Percentiles rank a stretch among this genome's conserved stretches.
Evolutionary conservation across 2,888 invertebrate species (phyloP).

Genomic region (Fragum fragum): DNA sequence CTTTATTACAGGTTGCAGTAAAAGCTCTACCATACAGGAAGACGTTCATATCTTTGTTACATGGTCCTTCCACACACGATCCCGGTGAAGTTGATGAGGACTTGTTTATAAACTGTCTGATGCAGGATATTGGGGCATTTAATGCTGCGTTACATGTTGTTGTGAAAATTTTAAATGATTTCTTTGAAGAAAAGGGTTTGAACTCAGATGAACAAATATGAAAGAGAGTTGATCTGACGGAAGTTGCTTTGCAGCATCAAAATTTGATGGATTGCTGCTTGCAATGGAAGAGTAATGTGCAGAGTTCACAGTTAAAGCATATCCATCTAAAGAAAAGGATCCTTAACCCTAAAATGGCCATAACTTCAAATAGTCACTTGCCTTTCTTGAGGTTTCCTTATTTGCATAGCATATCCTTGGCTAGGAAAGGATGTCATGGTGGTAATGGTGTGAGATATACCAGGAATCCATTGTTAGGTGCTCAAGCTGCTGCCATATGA

Average conservation of each 20-base stretch:
- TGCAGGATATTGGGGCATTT: constrained; percentile 76
- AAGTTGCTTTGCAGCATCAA: background rate
- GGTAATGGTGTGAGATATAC: too few species aligned
- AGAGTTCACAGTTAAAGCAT: background rate
- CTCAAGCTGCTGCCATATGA: too few species aligned
- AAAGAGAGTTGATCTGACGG: too few species aligned
- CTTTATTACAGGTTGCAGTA: constrained; percentile 79
- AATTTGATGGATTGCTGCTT: background rate
- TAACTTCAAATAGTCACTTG: too few species aligned
- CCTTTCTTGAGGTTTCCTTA: too few species aligned
- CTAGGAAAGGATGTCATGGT: too few species aligned
- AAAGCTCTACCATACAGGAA: constrained; percentile 81
- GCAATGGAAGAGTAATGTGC: background rate
- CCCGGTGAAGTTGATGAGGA: constrained; percentile 45
- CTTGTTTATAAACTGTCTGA: constrained; percentile 68
- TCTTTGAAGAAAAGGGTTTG: constrained; percentile 74
- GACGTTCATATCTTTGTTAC: constrained; percentile 77
- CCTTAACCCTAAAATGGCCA: background rate
- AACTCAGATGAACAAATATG: constrained; percentile 73
- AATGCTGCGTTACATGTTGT: constrained; percentile 72
- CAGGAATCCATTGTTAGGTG: too few species aligned
- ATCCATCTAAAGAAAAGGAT: background rate
- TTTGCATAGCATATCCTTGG: too few species aligned
- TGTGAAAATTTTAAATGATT: constrained; percentile 75
- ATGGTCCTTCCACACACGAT: constrained; percentile 47